Evolutionary conservation across 2,797 vertebrate genomes (phyloP).

Genomic region (Capromys pilorides): DNA sequence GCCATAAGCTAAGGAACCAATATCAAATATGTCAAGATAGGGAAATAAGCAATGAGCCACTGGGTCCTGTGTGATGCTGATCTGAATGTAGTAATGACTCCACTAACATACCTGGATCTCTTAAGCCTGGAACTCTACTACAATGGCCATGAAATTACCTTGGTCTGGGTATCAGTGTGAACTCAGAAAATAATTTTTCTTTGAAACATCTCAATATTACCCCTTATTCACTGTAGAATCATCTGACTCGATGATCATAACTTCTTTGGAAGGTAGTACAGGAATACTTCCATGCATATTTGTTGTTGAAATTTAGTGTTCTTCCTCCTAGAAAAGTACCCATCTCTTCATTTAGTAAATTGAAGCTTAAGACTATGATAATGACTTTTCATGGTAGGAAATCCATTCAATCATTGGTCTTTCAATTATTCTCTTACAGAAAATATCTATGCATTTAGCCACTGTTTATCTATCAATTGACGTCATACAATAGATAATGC

Average conservation of each 20-base stretch:
- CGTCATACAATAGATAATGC: too few relatives aligned
- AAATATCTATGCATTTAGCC: neutral
- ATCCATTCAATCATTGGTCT: neutral
- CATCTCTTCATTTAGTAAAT: neutral
- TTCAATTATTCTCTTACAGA: neutral
- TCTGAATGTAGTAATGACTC: neutral
- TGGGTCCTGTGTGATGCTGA: too few relatives aligned
- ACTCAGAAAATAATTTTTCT: neutral
- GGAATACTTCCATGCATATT: neutral
- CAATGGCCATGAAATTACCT: neutral
- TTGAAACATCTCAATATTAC: neutral
- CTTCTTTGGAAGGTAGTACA: neutral
- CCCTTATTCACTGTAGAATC: neutral
- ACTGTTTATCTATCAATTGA: neutral
- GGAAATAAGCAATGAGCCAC: neutral
- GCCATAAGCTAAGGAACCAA: neutral
- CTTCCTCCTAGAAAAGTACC: neutral
- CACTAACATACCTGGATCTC: neutral
- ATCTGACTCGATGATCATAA: neutral
- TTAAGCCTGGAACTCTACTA: neutral
- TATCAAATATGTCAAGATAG: neutral
- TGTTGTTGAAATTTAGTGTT: neutral
- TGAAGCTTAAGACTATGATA: neutral
- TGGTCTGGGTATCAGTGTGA: neutral
- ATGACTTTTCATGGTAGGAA: neutral